Conservation (phyloP, 2,888 invertebrate genomes). For the Leptinotarsa peninsularis region DNA sequence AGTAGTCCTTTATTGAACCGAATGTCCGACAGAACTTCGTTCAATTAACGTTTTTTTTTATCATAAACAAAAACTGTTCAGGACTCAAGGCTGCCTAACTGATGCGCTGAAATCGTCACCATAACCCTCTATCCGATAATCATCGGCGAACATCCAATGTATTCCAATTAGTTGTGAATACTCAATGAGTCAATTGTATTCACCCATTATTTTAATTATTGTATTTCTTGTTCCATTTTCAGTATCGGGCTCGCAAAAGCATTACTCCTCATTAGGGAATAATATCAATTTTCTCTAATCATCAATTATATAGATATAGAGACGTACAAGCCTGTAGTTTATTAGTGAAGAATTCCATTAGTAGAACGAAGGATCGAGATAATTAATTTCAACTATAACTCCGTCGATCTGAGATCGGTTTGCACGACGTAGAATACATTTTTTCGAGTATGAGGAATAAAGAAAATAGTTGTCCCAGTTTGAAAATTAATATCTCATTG, state of each 20-base stretch:
- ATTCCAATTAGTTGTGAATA: slow-evolving; percentile 6
- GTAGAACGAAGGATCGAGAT: slow-evolving; percentile 18
- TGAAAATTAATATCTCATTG: not conserved
- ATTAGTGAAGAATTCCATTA: slow-evolving; percentile 25
- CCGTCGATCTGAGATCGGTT: slow-evolving; percentile 10
- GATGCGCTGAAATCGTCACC: not conserved
- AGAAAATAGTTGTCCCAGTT: not conserved
- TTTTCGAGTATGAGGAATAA: not conserved
- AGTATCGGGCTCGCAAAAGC: slow-evolving; percentile 10
- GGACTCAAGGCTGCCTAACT: not conserved
- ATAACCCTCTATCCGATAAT: not conserved
- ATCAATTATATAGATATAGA: slow-evolving; percentile 24
- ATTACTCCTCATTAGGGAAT: slow-evolving; percentile 23
- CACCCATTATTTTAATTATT: slow-evolving; percentile 2
- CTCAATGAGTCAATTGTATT: slow-evolving; percentile 5
- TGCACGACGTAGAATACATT: slow-evolving; percentile 6
- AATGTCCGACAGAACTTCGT: too few relatives aligned
- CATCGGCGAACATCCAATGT: not conserved
- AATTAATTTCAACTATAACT: slow-evolving; percentile 27
- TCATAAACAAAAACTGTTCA: not conserved
- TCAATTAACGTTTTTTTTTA: too few relatives aligned
- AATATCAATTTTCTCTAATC: slow-evolving; percentile 22
- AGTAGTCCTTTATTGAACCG: too few relatives aligned
- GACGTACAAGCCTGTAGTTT: slow-evolving; percentile 26
- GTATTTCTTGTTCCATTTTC: slow-evolving; percentile 3